Evolutionary conservation across 2,888 invertebrate genomes (phyloP).

Genomic region (Thereva unica): DNA sequence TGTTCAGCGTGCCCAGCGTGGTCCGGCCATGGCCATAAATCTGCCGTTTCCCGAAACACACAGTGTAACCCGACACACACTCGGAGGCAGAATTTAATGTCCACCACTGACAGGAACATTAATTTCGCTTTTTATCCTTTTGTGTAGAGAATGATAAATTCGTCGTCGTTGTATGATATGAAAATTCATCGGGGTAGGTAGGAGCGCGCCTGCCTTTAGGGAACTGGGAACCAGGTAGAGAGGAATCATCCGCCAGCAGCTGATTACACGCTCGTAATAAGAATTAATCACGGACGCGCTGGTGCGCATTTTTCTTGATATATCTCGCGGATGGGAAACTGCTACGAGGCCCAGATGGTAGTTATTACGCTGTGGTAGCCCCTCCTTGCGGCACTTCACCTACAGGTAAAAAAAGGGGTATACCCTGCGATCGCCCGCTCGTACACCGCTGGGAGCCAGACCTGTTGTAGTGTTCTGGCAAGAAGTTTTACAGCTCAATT

Average conservation of each 20-base stretch:
- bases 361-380: no score
- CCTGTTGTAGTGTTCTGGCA: conserved; percentile 33
- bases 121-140: conserved; percentile 24
- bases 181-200: not conserved
- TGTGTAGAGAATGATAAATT: conserved; percentile 19
- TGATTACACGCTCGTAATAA: conserved; percentile 33
- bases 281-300: conserved; percentile 37
- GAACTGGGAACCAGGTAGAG: conserved; percentile 8
- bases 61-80: conserved; percentile 15
- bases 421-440: conserved; percentile 40
- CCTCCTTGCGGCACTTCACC: conserved; percentile 32
- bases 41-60: conserved; percentile 1
- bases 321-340: conserved; percentile 4
- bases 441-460: conserved; percentile 25
- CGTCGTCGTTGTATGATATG: conserved; percentile 10
- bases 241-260: conserved; percentile 19
- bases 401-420: conserved; percentile 43
- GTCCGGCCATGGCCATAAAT: conserved; percentile 10
- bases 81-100: conserved; percentile 26
- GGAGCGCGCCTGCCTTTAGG: not conserved
- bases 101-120: conserved; percentile 32
- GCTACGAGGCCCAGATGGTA: conserved; percentile 9
- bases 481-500: conserved; percentile 47
- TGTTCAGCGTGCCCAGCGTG: no score
- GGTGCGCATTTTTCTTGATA: conserved; percentile 29